Conservation (phyloP, 1,140 invertebrate genomes). For the Diachasmimorpha longicaudata region DNA sequence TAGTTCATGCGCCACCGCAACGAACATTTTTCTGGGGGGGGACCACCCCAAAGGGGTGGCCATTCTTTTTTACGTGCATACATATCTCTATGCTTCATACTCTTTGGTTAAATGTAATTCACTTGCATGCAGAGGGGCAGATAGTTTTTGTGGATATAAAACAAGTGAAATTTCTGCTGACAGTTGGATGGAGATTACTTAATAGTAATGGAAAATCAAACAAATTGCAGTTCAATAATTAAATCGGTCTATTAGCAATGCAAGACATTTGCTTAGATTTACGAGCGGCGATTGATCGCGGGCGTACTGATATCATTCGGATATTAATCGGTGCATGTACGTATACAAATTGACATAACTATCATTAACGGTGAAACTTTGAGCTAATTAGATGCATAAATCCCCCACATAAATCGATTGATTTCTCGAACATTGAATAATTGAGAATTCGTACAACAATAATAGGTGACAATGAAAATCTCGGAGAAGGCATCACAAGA, state of each 20-base stretch:
- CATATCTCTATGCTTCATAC: no score
- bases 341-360: constrained; percentile 41
- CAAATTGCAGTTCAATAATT: constrained; percentile 5
- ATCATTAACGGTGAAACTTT: background rate
- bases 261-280: constrained; percentile 64
- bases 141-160: no score
- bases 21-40: no score
- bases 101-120: no score
- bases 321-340: constrained; percentile 68
- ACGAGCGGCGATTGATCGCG: constrained; percentile 66
- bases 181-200: no score
- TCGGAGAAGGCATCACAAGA: constrained; percentile 53
- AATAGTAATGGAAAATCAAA: background rate
- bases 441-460: background rate
- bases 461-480: constrained; percentile 49
- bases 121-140: no score
- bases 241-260: constrained; percentile 41
- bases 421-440: background rate
- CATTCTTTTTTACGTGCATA: no score
- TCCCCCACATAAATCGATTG: background rate
- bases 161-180: no score
- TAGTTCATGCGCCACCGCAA: no score
- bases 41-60: no score
- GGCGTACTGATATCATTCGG: constrained; percentile 69
- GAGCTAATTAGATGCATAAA: background rate